Evolutionary conservation across 2,797 vertebrate genomes (phyloP), one percentile per base, ranked within the genome.

Genomic region (Argentina silus): DNA sequence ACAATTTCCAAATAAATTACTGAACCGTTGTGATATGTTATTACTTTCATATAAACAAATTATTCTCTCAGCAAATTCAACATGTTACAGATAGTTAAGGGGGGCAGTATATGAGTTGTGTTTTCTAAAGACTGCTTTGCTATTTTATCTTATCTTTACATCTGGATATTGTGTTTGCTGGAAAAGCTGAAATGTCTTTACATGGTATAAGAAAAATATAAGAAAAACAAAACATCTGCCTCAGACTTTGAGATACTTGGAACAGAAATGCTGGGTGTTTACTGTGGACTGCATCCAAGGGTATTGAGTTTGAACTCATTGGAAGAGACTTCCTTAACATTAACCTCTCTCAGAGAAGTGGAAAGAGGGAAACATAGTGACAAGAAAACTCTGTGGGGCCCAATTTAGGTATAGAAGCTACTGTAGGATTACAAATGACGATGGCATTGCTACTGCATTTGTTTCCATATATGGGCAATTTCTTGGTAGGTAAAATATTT

Each of bases 201-300:
- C 88, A 90, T 77, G 84, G 83, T 74, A 74, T 89, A 82, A 85
- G 89, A 90, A 88, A n/a, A 91, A 86, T 82, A 70, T 80, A 72
- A 64, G 85, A 88, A 89, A 89, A 84, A 81, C 72, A 80, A 87
- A 88, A 85, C 91, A 91, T 90, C 90, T 91, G 90, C 80, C 70
- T 84, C 66, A 76, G 83, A 86, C 88, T 90, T 89, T 82, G 82
- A 78, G 77, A 81, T 63, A 66, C 85, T 70, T 71, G 74, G 81
- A 76, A 73, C 75, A 76, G 75, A 76, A 87, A 86, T 83, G 75
- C 79, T 79, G 82, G 72, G 23, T 89, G 86, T 86, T 90, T 85
- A 83, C 89, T 85, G 82, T 92, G 91, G 88, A 83, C 79, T 61
- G 62, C 77, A 70, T 88, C 88, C 91, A 92, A 85, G 88, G 81